Evolutionary conservation across 2,888 invertebrate genomes (phyloP).

Genomic region (Pteria penguin): DNA sequence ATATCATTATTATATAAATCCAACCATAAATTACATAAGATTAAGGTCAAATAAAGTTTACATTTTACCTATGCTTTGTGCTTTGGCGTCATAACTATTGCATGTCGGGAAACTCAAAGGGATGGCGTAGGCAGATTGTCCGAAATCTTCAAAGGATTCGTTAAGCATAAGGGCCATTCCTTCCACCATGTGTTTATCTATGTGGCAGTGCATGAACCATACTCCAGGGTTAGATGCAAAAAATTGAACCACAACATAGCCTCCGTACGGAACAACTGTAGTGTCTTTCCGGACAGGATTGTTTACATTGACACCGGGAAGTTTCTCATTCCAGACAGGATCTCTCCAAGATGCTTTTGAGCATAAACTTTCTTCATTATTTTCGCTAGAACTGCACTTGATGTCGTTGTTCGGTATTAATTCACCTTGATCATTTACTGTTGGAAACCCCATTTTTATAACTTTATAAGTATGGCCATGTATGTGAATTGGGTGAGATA

Average conservation of each 20-base stretch:
- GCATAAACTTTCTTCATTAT: background rate
- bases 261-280: slow-evolving; percentile 64
- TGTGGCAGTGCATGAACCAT: slow-evolving; percentile 71
- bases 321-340: background rate
- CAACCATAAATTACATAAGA: no score
- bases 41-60: no score
- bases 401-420: slow-evolving; percentile 1
- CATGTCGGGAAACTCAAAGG: background rate
- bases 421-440: background rate
- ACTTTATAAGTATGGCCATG: slow-evolving; percentile 7
- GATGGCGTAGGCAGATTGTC: background rate
- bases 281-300: slow-evolving; percentile 66
- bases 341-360: background rate
- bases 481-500: background rate
- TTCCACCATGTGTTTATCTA: slow-evolving; percentile 58
- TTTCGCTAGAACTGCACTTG: background rate
- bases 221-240: slow-evolving; percentile 66
- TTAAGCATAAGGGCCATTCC: slow-evolving; percentile 69
- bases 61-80: no score
- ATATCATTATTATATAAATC: no score
- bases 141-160: slow-evolving; percentile 45
- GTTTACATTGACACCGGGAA: slow-evolving; percentile 53
- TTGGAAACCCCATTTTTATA: background rate
- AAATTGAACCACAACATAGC: slow-evolving; percentile 67
- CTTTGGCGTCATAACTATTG: background rate